phyloP scores from a whole-genome alignment of 2,797 vertebrate genomes.

The Nannoperca australis region DNA sequence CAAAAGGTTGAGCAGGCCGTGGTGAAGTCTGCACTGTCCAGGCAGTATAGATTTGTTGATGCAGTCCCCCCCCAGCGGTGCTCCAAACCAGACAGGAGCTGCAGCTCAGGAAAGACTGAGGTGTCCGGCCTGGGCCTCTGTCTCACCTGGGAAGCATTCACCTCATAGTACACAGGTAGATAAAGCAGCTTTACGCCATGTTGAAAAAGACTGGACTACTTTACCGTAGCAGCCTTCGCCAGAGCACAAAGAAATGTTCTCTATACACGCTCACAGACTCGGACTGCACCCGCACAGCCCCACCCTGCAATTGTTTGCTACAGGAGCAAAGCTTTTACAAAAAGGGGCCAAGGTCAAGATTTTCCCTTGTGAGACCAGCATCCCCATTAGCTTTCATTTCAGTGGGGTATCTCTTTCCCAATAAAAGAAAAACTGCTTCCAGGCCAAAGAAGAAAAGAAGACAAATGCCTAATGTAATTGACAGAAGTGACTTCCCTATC shows the following conservation, averaged over 20 bases:
- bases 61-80: constrained; percentile 45
- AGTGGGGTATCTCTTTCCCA: constrained; percentile 44
- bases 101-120: constrained; percentile 53
- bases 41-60: constrained; percentile 75
- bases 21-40: constrained; percentile 61
- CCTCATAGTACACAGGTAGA: constrained; percentile 53
- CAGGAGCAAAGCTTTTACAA: constrained; percentile 84
- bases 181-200: constrained; percentile 53
- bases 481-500: background rate
- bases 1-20: constrained; percentile 79
- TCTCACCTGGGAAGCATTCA: constrained; percentile 73
- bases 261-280: constrained; percentile 65
- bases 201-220: constrained; percentile 69
- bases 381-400: constrained; percentile 81
- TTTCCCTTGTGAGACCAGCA: constrained; percentile 69
- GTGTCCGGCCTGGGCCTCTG: constrained; percentile 47
- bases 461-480: background rate
- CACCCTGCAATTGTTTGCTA: constrained; percentile 73
- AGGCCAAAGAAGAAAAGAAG: constrained; percentile 2
- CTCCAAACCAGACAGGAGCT: constrained; percentile 54
- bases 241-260: constrained; percentile 77
- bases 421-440: background rate
- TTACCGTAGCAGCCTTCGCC: constrained; percentile 62
- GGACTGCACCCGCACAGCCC: constrained; percentile 50
- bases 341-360: constrained; percentile 73